A percentile compares a stretch with the other conserved stretches of the same genome.
Conservation (phyloP, 2,888 invertebrate genomes). For the Conus canariensis region DNA sequence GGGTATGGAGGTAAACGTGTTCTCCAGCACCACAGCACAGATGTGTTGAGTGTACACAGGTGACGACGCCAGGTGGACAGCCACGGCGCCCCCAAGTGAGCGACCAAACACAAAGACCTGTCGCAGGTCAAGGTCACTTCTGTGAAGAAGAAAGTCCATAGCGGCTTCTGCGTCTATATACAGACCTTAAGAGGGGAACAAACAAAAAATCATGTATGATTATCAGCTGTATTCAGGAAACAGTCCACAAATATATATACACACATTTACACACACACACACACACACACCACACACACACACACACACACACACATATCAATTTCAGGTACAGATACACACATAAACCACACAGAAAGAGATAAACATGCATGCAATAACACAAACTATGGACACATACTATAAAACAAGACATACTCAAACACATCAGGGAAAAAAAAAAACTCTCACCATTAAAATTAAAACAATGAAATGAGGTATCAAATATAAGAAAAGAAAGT, state of each 20-base stretch:
- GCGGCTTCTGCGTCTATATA: slow-evolving; percentile 93
- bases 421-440: too few relatives aligned
- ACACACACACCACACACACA: too few relatives aligned
- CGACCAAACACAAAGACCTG: slow-evolving; percentile 93
- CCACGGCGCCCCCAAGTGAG: slow-evolving; percentile 95
- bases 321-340: neutral
- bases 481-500: too few relatives aligned
- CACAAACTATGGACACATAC: neutral
- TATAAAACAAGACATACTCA: neutral
- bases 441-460: too few relatives aligned
- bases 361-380: neutral
- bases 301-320: too few relatives aligned
- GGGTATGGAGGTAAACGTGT: slow-evolving; percentile 96
- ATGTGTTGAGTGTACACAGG: slow-evolving; percentile 88
- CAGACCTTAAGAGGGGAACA: slow-evolving; percentile 81
- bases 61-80: slow-evolving; percentile 90
- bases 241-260: neutral
- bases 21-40: slow-evolving; percentile 93
- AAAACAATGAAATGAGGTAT: too few relatives aligned
- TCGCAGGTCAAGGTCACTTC: slow-evolving; percentile 90
- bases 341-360: neutral
- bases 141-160: slow-evolving; percentile 89
- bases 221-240: neutral
- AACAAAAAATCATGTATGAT: neutral
- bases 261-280: neutral